A percentile compares a stretch with the other conserved stretches of the same genome.
phyloP scores from a whole-genome alignment of 2,888 invertebrate species.

The Napeogenes inachia region DNA sequence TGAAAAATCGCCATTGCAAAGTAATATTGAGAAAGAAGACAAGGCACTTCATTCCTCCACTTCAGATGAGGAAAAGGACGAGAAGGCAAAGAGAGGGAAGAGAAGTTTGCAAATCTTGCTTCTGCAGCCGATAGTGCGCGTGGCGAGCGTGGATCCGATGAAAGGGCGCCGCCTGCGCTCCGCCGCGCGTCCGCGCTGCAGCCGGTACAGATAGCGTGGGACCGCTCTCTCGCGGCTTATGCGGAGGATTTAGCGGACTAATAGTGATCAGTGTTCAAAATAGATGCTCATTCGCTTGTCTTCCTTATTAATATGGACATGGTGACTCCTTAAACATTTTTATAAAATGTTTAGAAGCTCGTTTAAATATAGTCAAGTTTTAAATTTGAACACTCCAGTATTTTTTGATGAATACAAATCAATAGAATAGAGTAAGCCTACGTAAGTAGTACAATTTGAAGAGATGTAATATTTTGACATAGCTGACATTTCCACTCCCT shows the following conservation, averaged over 20 bases:
- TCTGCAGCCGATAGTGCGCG: conserved; percentile 81
- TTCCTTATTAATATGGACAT: conserved; percentile 5
- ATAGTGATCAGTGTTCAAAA: background rate
- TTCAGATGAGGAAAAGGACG: conserved; percentile 50
- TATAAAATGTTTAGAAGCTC: conserved; percentile 16
- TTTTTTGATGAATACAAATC: background rate
- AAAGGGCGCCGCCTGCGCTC: conserved; percentile 57
- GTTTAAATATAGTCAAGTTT: conserved; percentile 7
- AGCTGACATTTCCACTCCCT: conserved; percentile 12
- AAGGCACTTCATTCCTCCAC: conserved; percentile 41
- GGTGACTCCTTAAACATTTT: conserved; percentile 7
- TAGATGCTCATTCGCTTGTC: conserved; percentile 9
- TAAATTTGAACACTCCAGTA: background rate
- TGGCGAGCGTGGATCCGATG: conserved; percentile 78
- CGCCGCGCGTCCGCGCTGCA: conserved; percentile 42
- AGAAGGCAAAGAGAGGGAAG: conserved; percentile 49
- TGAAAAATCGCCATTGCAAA: conserved; percentile 13
- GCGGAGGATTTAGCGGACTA: conserved; percentile 17
- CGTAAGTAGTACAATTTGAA: background rate
- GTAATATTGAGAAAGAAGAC: conserved; percentile 26
- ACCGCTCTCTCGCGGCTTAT: conserved; percentile 21
- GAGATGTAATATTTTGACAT: background rate
- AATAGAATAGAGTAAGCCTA: background rate
- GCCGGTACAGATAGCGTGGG: conserved; percentile 48
- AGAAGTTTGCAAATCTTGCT: conserved; percentile 56